phyloP scores from a whole-genome alignment of 2,113 vertebrate genomes.

The Spilogale gracilis region DNA sequence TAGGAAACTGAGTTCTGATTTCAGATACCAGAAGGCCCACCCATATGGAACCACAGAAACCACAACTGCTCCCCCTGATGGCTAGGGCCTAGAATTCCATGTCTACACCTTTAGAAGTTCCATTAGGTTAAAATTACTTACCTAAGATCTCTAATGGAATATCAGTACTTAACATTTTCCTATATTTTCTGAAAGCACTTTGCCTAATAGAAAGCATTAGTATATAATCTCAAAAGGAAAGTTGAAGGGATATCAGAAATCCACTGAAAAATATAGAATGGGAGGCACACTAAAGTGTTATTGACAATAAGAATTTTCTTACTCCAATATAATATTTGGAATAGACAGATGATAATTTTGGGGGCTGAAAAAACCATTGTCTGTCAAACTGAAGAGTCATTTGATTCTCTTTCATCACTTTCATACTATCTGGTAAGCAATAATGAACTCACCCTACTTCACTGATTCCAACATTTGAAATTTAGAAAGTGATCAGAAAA shows the following conservation, averaged over 20 bases:
- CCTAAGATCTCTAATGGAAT: neutral
- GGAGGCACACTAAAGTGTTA: neutral
- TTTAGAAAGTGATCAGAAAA: slow-evolving; percentile 45
- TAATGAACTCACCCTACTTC: neutral
- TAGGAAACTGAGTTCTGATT: neutral
- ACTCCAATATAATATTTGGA: neutral
- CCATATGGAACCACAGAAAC: slow-evolving; percentile 46
- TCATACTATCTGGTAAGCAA: neutral
- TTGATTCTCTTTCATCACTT: neutral
- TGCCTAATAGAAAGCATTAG: neutral
- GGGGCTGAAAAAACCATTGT: neutral
- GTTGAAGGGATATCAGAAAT: neutral
- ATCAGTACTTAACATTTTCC: neutral
- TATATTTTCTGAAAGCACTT: slow-evolving; percentile 34
- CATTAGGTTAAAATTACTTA: neutral
- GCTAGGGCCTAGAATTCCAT: neutral
- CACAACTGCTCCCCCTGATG: slow-evolving; percentile 25
- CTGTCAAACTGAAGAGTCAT: neutral
- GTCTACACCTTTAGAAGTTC: neutral
- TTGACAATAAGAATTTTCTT: neutral
- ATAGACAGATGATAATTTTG: neutral
- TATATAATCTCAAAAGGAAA: neutral
- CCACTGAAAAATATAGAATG: neutral
- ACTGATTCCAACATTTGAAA: slow-evolving; percentile 38
- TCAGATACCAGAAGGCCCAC: neutral